Percentiles rank a stretch among this genome's conserved stretches.
phyloP scores from a whole-genome alignment of 2,797 vertebrate genomes.

The Sebastes cheni region DNA sequence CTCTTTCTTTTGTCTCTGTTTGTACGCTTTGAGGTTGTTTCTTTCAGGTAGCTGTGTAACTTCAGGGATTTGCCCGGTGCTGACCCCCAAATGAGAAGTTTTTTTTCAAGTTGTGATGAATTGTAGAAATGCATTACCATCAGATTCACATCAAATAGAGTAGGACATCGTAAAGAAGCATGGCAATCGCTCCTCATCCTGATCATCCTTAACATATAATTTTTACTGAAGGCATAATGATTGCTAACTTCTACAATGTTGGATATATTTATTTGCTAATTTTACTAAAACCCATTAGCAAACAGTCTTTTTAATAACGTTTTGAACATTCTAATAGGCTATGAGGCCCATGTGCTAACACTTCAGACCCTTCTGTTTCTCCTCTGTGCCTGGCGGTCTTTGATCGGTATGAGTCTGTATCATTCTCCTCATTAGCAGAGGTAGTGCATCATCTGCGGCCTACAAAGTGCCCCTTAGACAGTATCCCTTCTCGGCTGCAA shows the following conservation, averaged over 20 bases:
- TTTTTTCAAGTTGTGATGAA: neutral
- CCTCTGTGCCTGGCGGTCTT: no score
- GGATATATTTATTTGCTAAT: neutral
- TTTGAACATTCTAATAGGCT: neutral
- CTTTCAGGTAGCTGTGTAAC: neutral
- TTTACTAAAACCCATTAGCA: neutral
- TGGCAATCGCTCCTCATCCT: neutral
- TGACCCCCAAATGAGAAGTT: neutral
- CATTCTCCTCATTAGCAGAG: no score
- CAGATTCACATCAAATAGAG: neutral
- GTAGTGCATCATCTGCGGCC: no score
- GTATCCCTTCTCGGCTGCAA: no score
- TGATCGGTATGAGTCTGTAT: no score
- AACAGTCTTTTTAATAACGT: neutral
- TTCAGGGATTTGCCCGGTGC: neutral
- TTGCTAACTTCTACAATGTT: neutral
- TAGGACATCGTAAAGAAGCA: neutral
- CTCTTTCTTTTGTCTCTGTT: conserved; percentile 21
- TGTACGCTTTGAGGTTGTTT: neutral
- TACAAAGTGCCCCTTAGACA: no score
- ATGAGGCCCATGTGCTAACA: neutral
- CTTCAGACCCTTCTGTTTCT: no score
- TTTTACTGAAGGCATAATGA: neutral
- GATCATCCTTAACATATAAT: neutral
- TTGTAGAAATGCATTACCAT: neutral